A percentile compares a stretch with the other conserved stretches of the same genome.
phyloP scores from a whole-genome alignment of 2,888 invertebrate species.

The Scrobipalpa costella region DNA sequence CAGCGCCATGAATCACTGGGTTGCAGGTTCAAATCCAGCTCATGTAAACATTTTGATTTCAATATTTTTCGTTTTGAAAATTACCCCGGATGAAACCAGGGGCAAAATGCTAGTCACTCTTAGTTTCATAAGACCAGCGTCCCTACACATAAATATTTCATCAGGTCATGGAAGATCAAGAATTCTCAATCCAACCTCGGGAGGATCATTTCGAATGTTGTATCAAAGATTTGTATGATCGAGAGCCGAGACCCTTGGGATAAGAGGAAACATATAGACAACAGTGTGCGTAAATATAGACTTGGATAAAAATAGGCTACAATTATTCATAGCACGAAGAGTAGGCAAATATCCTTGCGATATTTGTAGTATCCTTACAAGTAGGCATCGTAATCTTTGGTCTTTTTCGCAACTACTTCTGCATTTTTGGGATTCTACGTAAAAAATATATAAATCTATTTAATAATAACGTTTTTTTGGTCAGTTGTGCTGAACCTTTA shows the following conservation, averaged over 20 bases:
- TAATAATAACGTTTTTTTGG: no score
- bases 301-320: neutral
- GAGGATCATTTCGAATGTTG: neutral
- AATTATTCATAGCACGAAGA: neutral
- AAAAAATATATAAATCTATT: no score
- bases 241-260: neutral
- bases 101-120: neutral
- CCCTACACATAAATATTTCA: constrained; percentile 14
- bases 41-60: no score
- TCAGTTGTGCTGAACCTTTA: no score
- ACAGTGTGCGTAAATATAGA: neutral
- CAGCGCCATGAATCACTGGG: no score
- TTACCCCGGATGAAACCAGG: no score
- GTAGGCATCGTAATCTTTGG: no score
- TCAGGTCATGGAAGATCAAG: neutral
- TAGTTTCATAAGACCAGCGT: neutral
- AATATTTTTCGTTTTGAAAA: no score
- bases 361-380: no score
- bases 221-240: neutral
- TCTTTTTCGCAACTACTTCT: no score
- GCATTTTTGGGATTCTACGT: no score
- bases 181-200: neutral
- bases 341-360: neutral
- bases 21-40: no score
- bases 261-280: neutral